Base-by-base conservation (phyloP, 37 sponge, comb jelly and placozoan species). In the Cladorhizidae sp. region DNA sequence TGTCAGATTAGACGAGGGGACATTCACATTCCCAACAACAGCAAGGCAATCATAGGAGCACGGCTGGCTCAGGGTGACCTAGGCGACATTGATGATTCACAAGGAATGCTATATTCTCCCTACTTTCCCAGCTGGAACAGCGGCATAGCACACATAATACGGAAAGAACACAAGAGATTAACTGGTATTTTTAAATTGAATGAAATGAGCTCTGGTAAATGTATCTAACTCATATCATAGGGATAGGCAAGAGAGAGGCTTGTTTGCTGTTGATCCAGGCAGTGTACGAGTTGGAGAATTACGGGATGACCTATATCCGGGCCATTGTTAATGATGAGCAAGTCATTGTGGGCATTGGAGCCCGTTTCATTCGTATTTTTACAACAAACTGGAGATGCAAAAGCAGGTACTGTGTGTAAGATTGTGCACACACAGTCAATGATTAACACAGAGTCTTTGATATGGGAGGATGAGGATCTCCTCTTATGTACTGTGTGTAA, bases 111-210 rank as follows among this genome's bases (percentile, higher is more conserved):
- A 23, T 93, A 93, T 49, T 89, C 89, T 39, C 55, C 74, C 18
- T 93, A 78, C 82, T 93, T 93, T 52, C 75, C 86, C 11, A 68
- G 76, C 0, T 88, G 93, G 89, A 82, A 77, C 23, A 58, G 52
- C 7, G 93, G 93, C 8, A 70, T 83, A 11, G 76, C 86, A 36
- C 58, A 88, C 35, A 61, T 57, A 38, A 93, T 93, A 8, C 73
- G 79, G 22, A 80, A 82, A 32, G 86, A 93, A 36, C 93, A 93
- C 65, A 62, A 76, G 67, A 85, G 81, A 36, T 64, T 93, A 38
- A 82, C 52, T 58, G 93, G 93, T 85, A 40, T 74, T 12, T 9
- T 9, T 45, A 45, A 9, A 45, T 45, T 45, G 26, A 58, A 25
- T 58, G 5, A 6, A 58, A 58, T 58, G 26, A 36, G 28, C 5